Percentiles rank a stretch among this genome's conserved stretches.
Evolutionary conservation across 2,797 vertebrate genomes (phyloP).

Genomic region (Gymnothorax javanicus): DNA sequence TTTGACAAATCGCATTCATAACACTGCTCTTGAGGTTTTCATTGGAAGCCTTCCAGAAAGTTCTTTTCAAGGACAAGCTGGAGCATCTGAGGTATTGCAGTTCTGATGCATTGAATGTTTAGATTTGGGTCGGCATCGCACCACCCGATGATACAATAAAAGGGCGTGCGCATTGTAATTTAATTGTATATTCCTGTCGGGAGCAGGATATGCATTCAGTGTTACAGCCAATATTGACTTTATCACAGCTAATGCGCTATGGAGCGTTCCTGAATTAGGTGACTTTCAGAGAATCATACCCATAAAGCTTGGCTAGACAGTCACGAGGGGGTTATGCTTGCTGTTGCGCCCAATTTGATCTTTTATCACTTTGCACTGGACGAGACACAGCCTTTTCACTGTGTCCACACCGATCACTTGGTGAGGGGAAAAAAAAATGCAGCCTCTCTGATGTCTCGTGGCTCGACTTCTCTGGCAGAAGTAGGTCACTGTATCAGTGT

Average conservation of each 20-base stretch:
- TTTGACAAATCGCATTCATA: not conserved
- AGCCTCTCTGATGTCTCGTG: not conserved
- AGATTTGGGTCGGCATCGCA: not conserved
- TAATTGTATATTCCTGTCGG: not conserved
- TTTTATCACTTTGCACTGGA: not conserved
- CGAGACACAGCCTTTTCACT: not conserved
- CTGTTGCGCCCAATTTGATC: not conserved
- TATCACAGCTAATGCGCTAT: not conserved
- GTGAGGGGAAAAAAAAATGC: too few species aligned
- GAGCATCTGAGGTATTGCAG: not conserved
- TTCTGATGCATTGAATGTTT: not conserved
- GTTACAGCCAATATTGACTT: not conserved
- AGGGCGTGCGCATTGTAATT: not conserved
- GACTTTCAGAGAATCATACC: not conserved
- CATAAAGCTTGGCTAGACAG: not conserved
- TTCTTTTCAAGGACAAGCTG: not conserved
- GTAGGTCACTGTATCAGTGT: slow-evolving; percentile 3
- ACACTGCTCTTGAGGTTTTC: not conserved
- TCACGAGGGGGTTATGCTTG: not conserved
- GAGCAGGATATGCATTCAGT: not conserved
- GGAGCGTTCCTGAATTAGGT: not conserved
- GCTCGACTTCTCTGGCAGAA: slow-evolving; percentile 4
- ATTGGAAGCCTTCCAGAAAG: not conserved
- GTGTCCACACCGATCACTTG: not conserved
- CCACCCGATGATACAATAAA: not conserved